Evolutionary conservation across 2,797 vertebrate genomes (phyloP), one percentile per base, ranked within the genome.

Genomic region (Chelidonichthys spinosus): DNA sequence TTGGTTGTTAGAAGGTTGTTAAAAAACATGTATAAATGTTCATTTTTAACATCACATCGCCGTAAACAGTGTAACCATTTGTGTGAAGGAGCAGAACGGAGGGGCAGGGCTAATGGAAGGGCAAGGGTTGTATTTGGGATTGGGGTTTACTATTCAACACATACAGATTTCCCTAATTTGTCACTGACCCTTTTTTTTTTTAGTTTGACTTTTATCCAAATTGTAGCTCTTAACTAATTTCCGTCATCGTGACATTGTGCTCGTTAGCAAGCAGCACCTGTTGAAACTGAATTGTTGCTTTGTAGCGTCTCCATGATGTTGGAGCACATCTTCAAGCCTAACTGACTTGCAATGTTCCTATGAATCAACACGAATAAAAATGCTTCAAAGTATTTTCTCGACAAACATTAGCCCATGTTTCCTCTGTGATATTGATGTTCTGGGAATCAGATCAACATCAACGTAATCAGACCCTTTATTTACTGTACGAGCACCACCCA

Each of bases 391-490:
- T 18, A 43, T 18, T 53, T 37, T 25, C 3, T 5, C 10, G 11
- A 32, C 37, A 60, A 66, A 58, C 40, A 56, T 63, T 67, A 61
- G 13, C 53, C 46, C 76, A 4, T 53, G 73, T 87, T 56, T 73
- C 74, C 83, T 68, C 52, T 73, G 79, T 68, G 72, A 85, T 58
- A 90, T 68, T 69, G 72, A 86, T 74, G 61, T 79, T 74, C 89
- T 89, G 70, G 76, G 74, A 76, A 67, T 79, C 78, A 83, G 79
- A 83, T 85, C 54, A 75, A 81, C 76, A 90, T 89, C 82, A 89
- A 86, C 74, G 83, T 90, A 81, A 88, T 90, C 89, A 69, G 76
- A 79, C 69, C 69, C 55, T 65, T 77, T 69, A 68, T 62, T 87
- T 84, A 5, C 17, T 18, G 44, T 18, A 85, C 86, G 90, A 84